Evolutionary conservation across 2,113 vertebrate genomes (phyloP).

Genomic region (Phasianus colchicus): DNA sequence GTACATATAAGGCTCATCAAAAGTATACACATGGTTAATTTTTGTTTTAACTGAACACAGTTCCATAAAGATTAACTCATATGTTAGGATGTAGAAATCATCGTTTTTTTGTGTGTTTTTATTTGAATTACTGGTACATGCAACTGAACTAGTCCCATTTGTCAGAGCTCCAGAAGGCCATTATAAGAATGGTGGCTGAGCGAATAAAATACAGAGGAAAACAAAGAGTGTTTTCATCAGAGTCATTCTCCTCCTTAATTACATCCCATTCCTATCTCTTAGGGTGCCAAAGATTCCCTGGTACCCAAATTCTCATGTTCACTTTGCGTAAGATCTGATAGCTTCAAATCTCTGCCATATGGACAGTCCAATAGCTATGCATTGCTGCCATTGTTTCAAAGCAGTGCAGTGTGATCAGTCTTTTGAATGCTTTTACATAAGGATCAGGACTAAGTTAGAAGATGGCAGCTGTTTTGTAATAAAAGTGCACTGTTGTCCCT

Average conservation of each 20-base stretch:
- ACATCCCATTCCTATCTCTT: background rate
- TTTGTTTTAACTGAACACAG: background rate
- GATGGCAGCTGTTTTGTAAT: background rate
- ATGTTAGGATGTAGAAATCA: background rate
- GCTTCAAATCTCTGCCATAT: background rate
- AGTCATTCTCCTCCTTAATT: background rate
- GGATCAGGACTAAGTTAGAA: background rate
- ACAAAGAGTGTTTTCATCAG: background rate
- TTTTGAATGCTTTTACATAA: background rate
- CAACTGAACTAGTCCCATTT: background rate
- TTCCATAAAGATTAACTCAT: background rate
- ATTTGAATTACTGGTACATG: background rate
- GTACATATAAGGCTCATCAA: background rate
- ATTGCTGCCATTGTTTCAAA: background rate
- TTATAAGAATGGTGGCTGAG: background rate
- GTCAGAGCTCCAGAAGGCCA: background rate
- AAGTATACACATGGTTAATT: accelerated
- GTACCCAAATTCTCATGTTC: background rate
- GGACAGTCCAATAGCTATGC: background rate
- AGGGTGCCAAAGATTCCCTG: background rate
- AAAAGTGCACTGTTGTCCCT: background rate
- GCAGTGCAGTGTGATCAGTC: background rate
- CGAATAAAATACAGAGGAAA: background rate
- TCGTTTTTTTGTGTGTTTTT: background rate
- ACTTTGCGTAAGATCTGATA: background rate